Conservation (phyloP, 2,888 invertebrate species). For the Capitulum mitella region DNA sequence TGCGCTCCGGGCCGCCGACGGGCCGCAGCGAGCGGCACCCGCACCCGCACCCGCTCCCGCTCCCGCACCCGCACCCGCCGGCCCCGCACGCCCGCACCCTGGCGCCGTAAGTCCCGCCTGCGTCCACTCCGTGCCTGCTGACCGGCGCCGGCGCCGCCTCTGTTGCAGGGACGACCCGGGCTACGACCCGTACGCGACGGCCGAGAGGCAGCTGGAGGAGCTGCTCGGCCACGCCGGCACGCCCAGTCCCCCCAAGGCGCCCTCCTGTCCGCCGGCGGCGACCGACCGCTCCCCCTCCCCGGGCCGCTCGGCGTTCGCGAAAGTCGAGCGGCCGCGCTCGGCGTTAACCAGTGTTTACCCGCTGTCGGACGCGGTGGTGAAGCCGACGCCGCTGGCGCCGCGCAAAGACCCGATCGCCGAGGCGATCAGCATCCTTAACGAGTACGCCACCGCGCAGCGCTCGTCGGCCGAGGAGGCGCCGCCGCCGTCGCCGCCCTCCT, state of each 20-base stretch:
- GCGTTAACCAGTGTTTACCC: not conserved
- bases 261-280: not conserved
- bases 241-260: not conserved
- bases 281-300: not conserved
- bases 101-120: not conserved
- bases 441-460: not conserved
- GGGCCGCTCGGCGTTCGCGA: slow-evolving; percentile 10
- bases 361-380: not conserved
- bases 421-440: slow-evolving; percentile 19
- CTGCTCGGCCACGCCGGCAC: slow-evolving; percentile 29
- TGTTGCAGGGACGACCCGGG: slow-evolving; percentile 29
- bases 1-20: not conserved
- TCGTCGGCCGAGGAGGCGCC: not conserved
- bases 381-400: not conserved
- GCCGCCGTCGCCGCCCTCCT: slow-evolving; percentile 13
- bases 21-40: not conserved
- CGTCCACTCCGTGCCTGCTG: not conserved
- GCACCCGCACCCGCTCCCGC: not conserved
- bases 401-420: slow-evolving; percentile 14
- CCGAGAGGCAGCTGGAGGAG: slow-evolving; percentile 37
- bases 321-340: not conserved
- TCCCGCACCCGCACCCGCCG: not conserved
- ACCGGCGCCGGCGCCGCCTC: not conserved
- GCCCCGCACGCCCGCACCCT: not conserved
- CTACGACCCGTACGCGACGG: slow-evolving; percentile 37